Evolutionary conservation across 2,113 vertebrate genomes (phyloP).

Genomic region (Brachypteracias leptosomus): DNA sequence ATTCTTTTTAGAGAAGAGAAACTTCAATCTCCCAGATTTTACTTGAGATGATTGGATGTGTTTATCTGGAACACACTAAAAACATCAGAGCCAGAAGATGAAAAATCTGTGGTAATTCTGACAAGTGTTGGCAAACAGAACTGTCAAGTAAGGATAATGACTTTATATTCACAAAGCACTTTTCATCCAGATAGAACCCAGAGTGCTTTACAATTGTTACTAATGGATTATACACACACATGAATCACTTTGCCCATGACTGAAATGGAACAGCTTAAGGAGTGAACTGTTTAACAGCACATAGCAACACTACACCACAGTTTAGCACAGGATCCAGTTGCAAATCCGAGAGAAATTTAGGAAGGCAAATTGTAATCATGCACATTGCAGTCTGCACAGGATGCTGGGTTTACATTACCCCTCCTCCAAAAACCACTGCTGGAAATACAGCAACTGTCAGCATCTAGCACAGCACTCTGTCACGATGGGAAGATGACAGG

Average conservation of each 20-base stretch:
- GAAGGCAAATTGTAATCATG: not conserved
- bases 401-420: not conserved
- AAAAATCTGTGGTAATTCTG: conserved; percentile 54
- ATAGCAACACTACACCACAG: not conserved
- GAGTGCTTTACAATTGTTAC: conserved; percentile 54
- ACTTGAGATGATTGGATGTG: not conserved
- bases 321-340: conserved; percentile 9
- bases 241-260: conserved; percentile 5
- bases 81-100: conserved; percentile 20
- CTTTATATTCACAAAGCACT: conserved; percentile 22
- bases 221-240: conserved; percentile 68
- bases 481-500: not conserved
- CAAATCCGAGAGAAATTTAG: conserved; percentile 18
- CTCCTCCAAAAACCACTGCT: not conserved
- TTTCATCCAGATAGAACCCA: not conserved
- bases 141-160: conserved; percentile 39
- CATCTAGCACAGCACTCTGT: not conserved
- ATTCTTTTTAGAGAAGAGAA: not conserved
- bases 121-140: conserved; percentile 42
- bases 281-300: conserved; percentile 28
- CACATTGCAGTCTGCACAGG: not conserved
- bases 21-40: not conserved
- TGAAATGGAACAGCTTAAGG: conserved; percentile 27
- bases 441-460: not conserved
- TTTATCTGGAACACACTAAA: conserved; percentile 33